A percentile compares a stretch with the other conserved stretches of the same genome.
Evolutionary conservation across 2,113 vertebrate genomes (phyloP).

Genomic region (Amia ocellicauda): DNA sequence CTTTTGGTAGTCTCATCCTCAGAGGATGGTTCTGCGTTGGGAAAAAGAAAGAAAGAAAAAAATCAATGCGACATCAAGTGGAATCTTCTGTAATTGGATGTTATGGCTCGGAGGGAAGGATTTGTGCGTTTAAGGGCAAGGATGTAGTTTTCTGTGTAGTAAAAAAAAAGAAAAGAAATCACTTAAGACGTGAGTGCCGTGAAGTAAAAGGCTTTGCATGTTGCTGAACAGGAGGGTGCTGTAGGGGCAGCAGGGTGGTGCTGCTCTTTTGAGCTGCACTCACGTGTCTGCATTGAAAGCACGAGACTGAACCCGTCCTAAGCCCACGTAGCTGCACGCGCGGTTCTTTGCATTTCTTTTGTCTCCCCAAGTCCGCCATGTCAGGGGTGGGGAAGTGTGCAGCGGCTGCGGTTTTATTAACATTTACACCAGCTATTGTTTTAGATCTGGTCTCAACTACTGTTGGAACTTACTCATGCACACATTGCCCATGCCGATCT

Average conservation of each 20-base stretch:
- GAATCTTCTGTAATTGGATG: not conserved
- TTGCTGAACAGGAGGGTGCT: not conserved
- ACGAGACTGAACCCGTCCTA: constrained; percentile 21
- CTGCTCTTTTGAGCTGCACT: constrained; percentile 12
- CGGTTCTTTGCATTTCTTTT: constrained; percentile 31
- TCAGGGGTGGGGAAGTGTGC: constrained; percentile 34
- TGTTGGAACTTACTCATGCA: no score
- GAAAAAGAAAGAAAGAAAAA: no score
- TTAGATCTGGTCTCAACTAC: no score
- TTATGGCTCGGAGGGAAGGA: not conserved
- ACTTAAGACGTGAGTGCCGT: constrained; percentile 1
- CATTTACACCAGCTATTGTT: no score
- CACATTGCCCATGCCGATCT: no score
- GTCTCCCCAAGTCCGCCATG: constrained; percentile 33
- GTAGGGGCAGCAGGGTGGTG: not conserved
- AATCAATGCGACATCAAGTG: not conserved
- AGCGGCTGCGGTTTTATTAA: no score
- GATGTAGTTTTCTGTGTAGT: not conserved
- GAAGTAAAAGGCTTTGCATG: constrained; percentile 3
- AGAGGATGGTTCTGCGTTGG: no score
- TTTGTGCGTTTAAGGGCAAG: not conserved
- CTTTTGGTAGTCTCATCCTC: no score
- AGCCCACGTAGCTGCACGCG: constrained; percentile 41
- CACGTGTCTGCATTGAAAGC: constrained; percentile 3
- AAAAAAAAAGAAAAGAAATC: not conserved